Conservation (phyloP, 2,888 invertebrate species). For the Caenorhabditis virilis region DNA sequence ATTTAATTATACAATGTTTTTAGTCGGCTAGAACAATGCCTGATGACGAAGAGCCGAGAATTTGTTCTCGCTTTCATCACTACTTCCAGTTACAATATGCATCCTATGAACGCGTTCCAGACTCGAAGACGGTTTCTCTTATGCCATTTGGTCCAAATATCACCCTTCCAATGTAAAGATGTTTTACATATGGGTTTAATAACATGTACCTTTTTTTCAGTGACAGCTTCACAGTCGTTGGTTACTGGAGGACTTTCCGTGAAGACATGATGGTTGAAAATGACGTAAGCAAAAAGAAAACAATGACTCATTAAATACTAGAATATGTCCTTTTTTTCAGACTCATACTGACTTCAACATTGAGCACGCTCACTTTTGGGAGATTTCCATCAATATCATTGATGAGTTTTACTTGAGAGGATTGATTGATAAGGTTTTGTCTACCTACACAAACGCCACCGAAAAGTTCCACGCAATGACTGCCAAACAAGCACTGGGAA, state of each 20-base stretch:
- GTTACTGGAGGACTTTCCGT: constrained; percentile 14
- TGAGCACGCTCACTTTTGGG: constrained; percentile 14
- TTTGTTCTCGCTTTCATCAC: constrained; percentile 1
- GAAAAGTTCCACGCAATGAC: neutral
- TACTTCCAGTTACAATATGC: neutral
- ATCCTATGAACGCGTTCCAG: neutral
- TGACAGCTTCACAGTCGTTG: constrained; percentile 8
- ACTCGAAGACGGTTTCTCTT: neutral
- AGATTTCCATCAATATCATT: constrained; percentile 2
- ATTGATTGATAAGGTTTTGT: constrained; percentile 9
- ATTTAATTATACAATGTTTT: neutral
- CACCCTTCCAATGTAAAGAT: constrained; percentile 17
- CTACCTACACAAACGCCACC: neutral
- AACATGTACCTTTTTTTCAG: constrained; percentile 17
- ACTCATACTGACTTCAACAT: constrained; percentile 20
- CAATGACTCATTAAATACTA: neutral
- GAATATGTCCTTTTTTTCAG: neutral
- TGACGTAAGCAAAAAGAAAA: neutral
- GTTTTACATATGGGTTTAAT: too few relatives aligned
- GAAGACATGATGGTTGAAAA: constrained; percentile 24
- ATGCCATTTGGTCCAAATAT: constrained; percentile 2
- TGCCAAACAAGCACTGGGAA: constrained; percentile 6
- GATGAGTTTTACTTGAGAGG: constrained; percentile 6
- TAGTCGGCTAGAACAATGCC: neutral
- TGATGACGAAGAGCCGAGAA: constrained; percentile 23